Evolutionary conservation across 2,888 invertebrate genomes (phyloP), one percentile per base, ranked within the genome.

Genomic region (Mythimna ferrago): DNA sequence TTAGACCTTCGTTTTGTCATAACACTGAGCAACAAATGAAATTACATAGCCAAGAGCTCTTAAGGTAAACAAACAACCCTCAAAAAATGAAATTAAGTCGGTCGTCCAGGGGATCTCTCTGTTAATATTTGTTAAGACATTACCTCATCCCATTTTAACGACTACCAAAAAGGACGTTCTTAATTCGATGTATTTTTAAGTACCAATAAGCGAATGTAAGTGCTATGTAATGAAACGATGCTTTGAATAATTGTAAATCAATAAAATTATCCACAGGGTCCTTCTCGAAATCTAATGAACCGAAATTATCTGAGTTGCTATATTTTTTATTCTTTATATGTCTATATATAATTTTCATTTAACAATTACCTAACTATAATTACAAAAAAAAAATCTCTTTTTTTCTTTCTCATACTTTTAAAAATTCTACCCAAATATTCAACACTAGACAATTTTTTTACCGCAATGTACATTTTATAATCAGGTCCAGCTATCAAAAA

Each of bases 21-120:
- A 54, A 64, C 35, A 78, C 11, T 81, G 19, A 61, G 64, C n/a
- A 38, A 48, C 56, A 67, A 78, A 78, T 71, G 19, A 80, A 73
- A 74, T 80, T 61, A 76, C 60, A 41, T 14, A 35, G 60, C n/a
- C n/a, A 66, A 66, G 56, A 61, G 61, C 16, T 1, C 38, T 66
- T 54, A 11, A 35, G 16, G n/a, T 35, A 53, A 61, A 70, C n/a
- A 63, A 71, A 70, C 70, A 70, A 76, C 26, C 53, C 10, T 48
- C 6, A 41, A 62, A 65, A 48, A 66, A 65, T 64, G 5, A 41
- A 81, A 78, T 81, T 68, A 81, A 81, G 44, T 32, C 48, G 2
- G 62, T 58, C 41, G 53, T 60, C 32, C 57, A 66, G 66, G 26
- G 16, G 48, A 53, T 41, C 32, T 61, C 32, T 21, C 38, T 53